These are phyloP conservation scores for Macquaria ambigua DNA, from an alignment of 2,113 vertebrate species.

Conservation along the genomic window DNA sequence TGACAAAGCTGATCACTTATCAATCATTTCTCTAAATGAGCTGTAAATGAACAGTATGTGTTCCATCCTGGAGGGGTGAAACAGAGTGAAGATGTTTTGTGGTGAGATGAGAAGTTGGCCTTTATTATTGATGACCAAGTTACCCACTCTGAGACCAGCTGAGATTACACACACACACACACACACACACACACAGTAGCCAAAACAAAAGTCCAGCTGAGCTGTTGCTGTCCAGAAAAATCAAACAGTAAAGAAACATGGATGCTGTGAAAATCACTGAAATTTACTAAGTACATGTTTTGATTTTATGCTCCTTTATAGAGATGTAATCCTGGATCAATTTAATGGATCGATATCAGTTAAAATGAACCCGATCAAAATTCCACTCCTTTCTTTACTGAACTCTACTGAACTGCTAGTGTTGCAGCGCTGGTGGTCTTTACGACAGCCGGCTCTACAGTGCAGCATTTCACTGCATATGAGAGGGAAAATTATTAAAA, in stretches of 20 bases:
- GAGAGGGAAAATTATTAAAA: too few species aligned
- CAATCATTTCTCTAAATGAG: background rate
- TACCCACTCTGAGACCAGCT: constrained; percentile 29
- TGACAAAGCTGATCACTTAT: background rate
- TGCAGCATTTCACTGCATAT: too few species aligned
- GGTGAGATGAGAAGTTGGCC: constrained; percentile 2
- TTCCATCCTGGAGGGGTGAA: background rate
- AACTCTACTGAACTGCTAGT: too few species aligned
- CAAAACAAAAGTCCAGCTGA: too few species aligned
- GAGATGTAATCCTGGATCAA: too few species aligned
- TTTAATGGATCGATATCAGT: background rate
- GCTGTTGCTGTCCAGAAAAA: too few species aligned
- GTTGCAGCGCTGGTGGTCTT: too few species aligned
- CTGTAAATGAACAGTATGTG: background rate
- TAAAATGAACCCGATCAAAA: background rate
- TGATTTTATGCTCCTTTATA: too few species aligned
- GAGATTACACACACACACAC: constrained; percentile 15
- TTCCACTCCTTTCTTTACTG: background rate
- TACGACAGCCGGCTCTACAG: too few species aligned
- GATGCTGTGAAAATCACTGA: background rate
- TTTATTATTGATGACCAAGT: constrained; percentile 33
- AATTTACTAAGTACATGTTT: background rate
- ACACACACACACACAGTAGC: background rate
- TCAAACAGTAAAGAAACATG: background rate
- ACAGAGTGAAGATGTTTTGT: background rate